phyloP scores from a whole-genome alignment of 2,888 invertebrate genomes.

The Metacarcinus magister region DNA sequence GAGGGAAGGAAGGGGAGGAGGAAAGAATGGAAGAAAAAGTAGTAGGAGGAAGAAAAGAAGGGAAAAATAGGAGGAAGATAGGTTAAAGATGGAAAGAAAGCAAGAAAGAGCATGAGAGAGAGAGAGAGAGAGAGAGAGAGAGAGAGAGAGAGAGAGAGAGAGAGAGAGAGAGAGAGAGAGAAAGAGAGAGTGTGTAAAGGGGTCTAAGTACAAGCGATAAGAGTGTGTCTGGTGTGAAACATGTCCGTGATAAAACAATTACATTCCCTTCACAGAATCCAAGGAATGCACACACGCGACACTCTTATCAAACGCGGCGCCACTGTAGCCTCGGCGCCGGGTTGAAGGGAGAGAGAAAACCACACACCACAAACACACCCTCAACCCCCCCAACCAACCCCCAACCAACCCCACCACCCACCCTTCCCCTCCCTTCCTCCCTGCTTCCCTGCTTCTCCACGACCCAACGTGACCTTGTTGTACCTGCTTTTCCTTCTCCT shows the following conservation, averaged over 20 bases:
- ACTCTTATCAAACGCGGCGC: not conserved
- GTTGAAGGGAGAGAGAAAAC: not conserved
- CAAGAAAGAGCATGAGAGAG: not conserved
- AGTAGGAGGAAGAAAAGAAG: not conserved
- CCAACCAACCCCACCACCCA: not conserved
- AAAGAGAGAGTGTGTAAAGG: not conserved
- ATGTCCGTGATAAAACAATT: not conserved
- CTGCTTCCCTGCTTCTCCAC: not conserved
- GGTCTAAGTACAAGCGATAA: not conserved
- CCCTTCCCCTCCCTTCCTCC: not conserved
- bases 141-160: not conserved
- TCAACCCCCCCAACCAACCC: too few relatives aligned
- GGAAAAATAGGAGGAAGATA: too few relatives aligned
- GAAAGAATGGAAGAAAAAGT: not conserved
- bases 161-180: not conserved
- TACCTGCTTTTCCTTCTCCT: not conserved
- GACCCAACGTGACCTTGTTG: not conserved
- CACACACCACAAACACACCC: not conserved
- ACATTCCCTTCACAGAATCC: not conserved
- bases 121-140: not conserved
- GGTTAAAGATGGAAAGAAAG: not conserved
- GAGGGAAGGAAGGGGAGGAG: not conserved
- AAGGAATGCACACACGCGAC: not conserved
- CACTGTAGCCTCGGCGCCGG: slow-evolving; percentile 16
- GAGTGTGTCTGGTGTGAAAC: slow-evolving; percentile 18